phyloP scores from a whole-genome alignment of 2,797 vertebrate species.

The Psittacula derbiana region DNA sequence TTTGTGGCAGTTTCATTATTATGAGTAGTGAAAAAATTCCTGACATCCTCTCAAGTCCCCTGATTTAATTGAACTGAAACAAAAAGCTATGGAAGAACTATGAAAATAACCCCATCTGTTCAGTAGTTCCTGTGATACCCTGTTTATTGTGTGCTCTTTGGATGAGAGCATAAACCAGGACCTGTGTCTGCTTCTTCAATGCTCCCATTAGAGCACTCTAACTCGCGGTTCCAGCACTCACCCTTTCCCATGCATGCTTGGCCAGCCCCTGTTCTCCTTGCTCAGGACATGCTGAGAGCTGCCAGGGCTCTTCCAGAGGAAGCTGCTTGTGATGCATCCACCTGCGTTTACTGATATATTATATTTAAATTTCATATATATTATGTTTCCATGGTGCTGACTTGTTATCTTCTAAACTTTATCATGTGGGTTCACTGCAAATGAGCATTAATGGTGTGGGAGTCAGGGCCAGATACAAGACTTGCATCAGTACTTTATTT shows the following conservation, averaged over 20 bases:
- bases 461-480: background rate
- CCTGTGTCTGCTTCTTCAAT: background rate
- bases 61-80: background rate
- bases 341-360: slow-evolving; percentile 20
- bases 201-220: background rate
- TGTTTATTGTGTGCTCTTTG: background rate
- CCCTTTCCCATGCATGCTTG: accelerated
- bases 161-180: background rate
- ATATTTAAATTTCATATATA: background rate
- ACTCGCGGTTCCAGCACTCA: accelerated
- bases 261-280: background rate
- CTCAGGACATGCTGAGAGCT: background rate
- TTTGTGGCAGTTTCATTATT: background rate
- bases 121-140: background rate
- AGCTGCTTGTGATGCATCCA: background rate
- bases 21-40: background rate
- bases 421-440: background rate
- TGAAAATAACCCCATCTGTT: slow-evolving; percentile 34
- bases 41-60: background rate
- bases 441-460: slow-evolving; percentile 19
- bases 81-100: background rate
- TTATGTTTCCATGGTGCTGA: slow-evolving; percentile 58
- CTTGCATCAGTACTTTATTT: background rate
- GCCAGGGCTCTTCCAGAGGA: background rate
- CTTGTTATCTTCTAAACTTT: slow-evolving; percentile 42